Conservation (phyloP, 2,113 vertebrate genomes). For the Nestor notabilis region DNA sequence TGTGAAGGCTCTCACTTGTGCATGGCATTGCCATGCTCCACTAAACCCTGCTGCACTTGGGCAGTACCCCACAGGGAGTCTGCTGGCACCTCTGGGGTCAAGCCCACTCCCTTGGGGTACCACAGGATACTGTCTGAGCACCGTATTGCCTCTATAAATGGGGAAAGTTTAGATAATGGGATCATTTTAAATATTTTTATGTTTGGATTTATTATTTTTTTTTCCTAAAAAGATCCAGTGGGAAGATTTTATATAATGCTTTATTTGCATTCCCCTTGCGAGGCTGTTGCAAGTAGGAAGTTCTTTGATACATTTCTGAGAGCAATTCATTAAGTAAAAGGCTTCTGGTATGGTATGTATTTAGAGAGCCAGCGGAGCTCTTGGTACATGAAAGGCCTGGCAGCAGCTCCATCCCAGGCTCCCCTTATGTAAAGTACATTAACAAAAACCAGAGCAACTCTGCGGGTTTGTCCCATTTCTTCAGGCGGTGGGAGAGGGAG, state of each 20-base stretch:
- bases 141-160: not conserved
- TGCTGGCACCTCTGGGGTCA: not conserved
- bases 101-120: not conserved
- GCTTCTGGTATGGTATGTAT: not conserved
- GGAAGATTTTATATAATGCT: slow-evolving; percentile 47
- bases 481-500: not conserved
- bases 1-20: not conserved
- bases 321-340: slow-evolving; percentile 18
- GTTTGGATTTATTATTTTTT: not conserved
- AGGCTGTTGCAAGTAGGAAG: slow-evolving; percentile 14
- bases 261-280: slow-evolving; percentile 41
- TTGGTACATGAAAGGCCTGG: not conserved
- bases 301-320: slow-evolving; percentile 29
- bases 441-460: not conserved
- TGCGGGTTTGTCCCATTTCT: not conserved
- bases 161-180: not conserved
- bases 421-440: not conserved
- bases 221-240: not conserved
- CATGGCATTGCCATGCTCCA: accelerated
- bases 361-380: not conserved
- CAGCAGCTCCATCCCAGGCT: not conserved
- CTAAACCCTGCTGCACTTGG: not conserved
- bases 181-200: not conserved
- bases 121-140: not conserved
- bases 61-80: not conserved